A percentile compares a stretch with the other conserved stretches of the same genome.
These are phyloP conservation scores for Halcyon badia DNA, from an alignment of 2,797 vertebrate genomes.

Conservation along the genomic window DNA sequence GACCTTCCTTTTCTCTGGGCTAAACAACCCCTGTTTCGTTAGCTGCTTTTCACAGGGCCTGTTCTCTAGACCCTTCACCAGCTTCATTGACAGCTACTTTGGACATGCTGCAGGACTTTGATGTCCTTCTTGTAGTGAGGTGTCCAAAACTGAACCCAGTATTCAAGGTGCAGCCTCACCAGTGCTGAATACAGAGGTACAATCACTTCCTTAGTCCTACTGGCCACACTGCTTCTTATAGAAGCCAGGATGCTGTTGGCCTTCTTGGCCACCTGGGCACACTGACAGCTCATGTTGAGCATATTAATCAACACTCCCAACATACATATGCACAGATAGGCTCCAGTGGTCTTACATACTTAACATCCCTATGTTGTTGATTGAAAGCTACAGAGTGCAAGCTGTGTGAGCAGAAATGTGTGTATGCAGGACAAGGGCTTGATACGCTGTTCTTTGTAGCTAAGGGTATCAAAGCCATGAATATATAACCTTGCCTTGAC, in stretches of 20 bases:
- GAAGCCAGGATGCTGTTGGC: neutral
- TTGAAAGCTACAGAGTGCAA: neutral
- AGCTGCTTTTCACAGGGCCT: neutral
- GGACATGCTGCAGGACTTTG: neutral
- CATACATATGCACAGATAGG: neutral
- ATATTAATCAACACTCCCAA: neutral
- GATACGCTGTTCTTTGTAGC: neutral
- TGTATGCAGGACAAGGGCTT: neutral
- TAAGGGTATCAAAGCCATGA: neutral
- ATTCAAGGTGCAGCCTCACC: fast-evolving
- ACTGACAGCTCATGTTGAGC: neutral
- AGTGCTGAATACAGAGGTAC: fast-evolving
- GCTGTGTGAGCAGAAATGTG: neutral
- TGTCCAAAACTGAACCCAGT: neutral
- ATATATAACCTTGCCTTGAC: neutral
- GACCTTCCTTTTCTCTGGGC: neutral
- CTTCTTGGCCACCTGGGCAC: neutral
- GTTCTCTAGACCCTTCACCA: neutral
- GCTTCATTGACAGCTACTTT: neutral
- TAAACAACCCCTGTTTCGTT: neutral
- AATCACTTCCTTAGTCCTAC: neutral
- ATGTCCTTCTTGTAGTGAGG: neutral
- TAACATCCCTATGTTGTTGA: neutral
- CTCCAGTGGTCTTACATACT: neutral
- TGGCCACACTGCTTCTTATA: neutral